Conservation (phyloP, 1,140 invertebrate genomes). For the Triops longicaudatus region DNA sequence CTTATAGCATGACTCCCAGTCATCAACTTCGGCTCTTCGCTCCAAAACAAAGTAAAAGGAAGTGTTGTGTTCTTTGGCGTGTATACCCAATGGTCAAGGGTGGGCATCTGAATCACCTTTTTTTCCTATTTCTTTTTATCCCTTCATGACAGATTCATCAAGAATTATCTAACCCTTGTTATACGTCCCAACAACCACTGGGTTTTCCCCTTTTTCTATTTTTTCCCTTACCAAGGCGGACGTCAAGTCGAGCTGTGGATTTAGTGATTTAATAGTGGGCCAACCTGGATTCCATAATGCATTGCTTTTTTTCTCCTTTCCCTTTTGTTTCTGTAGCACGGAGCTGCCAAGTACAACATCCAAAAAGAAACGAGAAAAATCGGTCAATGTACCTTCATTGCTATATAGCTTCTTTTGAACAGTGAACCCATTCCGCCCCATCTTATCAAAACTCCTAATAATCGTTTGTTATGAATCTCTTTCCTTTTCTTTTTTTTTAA, state of each 20-base stretch:
- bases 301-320: neutral
- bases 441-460: neutral
- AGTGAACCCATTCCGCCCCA: slow-evolving; percentile 3
- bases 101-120: no score
- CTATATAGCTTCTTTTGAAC: neutral
- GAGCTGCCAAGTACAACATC: no score
- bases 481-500: neutral
- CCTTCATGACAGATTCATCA: neutral
- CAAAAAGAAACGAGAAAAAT: neutral
- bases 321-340: neutral
- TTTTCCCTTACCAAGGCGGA: neutral
- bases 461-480: slow-evolving; percentile 1
- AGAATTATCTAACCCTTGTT: neutral
- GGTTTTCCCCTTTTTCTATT: neutral
- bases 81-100: neutral
- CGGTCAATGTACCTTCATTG: neutral
- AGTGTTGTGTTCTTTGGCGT: neutral
- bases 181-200: neutral
- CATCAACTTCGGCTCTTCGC: neutral
- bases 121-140: neutral
- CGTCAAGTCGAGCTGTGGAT: slow-evolving; percentile 5
- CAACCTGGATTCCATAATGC: neutral
- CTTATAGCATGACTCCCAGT: neutral
- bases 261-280: neutral
- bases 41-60: neutral